Percentiles rank a stretch among this genome's conserved stretches.
Conservation (phyloP, 2,797 vertebrate genomes). For the Anguilla pacifica region DNA sequence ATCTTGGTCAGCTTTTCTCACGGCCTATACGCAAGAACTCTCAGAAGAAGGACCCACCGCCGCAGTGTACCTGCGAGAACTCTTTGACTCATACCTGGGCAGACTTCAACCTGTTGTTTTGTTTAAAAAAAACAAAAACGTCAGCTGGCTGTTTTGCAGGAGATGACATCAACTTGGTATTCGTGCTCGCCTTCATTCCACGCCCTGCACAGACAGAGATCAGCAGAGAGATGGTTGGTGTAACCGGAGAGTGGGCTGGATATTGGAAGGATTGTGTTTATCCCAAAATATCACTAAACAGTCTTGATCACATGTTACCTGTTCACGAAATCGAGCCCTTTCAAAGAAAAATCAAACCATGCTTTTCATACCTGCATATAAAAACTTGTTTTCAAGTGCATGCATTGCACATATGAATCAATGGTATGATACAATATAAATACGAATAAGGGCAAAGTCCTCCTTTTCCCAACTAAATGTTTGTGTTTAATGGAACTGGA, state of each 20-base stretch:
- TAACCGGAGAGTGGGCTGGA: not conserved
- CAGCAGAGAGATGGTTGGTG: not conserved
- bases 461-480: not conserved
- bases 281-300: not conserved
- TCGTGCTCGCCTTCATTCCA: conserved; percentile 1
- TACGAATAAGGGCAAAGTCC: not conserved
- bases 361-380: not conserved
- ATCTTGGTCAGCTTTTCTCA: not conserved
- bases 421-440: not conserved
- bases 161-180: not conserved
- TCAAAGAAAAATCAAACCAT: not conserved
- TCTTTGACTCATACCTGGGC: not conserved
- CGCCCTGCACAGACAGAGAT: not conserved
- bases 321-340: not conserved
- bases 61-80: not conserved
- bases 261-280: not conserved
- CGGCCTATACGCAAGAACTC: not conserved
- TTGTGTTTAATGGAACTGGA: not conserved
- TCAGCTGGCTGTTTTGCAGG: not conserved
- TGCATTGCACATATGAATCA: not conserved
- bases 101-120: not conserved
- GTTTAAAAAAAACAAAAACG: too few relatives aligned
- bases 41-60: not conserved
- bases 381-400: not conserved
- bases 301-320: not conserved